Evolutionary conservation across 2,888 invertebrate genomes (phyloP).

Genomic region (Limnephilus rhombicus): DNA sequence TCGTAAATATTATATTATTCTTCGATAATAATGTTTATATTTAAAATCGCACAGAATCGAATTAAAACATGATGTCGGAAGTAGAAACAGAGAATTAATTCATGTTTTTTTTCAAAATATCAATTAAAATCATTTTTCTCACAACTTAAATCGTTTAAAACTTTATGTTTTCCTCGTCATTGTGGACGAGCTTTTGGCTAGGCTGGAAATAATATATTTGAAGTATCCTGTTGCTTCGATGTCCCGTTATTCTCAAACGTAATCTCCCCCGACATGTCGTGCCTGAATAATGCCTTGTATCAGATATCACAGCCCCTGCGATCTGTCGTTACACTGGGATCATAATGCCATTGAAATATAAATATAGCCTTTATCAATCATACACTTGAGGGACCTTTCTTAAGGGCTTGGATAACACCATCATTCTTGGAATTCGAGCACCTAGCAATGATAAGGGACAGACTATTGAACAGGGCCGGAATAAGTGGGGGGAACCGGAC

Average conservation of each 20-base stretch:
- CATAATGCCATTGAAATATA: neutral
- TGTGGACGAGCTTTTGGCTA: neutral
- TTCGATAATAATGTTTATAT: too few species aligned
- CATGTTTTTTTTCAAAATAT: too few species aligned
- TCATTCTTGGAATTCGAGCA: neutral
- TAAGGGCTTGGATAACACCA: neutral
- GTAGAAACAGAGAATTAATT: too few species aligned
- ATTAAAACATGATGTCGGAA: too few species aligned
- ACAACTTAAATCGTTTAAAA: too few species aligned
- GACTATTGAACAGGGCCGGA: neutral
- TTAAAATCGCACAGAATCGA: too few species aligned
- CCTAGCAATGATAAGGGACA: neutral
- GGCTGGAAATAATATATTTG: neutral
- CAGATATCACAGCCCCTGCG: neutral
- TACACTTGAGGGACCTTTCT: constrained; percentile 8
- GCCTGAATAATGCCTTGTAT: neutral
- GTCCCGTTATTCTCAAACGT: neutral
- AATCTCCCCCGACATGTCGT: neutral
- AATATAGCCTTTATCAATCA: constrained; percentile 9
- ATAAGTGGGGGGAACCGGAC: neutral
- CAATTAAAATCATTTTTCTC: too few species aligned
- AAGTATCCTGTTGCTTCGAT: neutral
- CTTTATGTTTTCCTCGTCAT: neutral
- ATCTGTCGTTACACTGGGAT: neutral
- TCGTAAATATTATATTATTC: too few species aligned